phyloP scores from a whole-genome alignment of 2,113 vertebrate species.

The Cygnus buccinator region DNA sequence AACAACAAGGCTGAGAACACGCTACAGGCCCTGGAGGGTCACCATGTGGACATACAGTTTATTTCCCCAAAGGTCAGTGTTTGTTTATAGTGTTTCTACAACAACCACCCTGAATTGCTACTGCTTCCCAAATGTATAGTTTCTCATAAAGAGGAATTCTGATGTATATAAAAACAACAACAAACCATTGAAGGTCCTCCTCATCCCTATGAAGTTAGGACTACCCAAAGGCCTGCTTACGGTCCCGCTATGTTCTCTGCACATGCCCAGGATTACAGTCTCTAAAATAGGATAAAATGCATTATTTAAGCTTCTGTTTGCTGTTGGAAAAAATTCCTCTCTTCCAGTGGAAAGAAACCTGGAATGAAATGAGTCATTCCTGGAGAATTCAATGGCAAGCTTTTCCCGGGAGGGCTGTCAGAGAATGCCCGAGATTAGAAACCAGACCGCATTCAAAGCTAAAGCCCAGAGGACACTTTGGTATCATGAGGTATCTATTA shows the following conservation, averaged over 20 bases:
- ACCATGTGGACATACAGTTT: rapidly evolving
- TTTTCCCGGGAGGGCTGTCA: conserved; percentile 33
- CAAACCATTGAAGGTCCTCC: background rate
- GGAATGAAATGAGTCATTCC: conserved; percentile 65
- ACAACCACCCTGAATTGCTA: background rate
- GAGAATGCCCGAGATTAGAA: conserved; percentile 67
- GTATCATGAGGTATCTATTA: background rate
- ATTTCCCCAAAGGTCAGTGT: background rate
- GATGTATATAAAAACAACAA: background rate
- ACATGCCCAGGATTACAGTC: background rate
- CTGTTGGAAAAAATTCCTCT: conserved; percentile 39
- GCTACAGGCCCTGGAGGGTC: rapidly evolving
- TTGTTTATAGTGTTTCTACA: background rate
- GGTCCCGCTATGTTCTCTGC: background rate
- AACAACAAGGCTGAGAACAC: background rate
- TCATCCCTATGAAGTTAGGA: background rate
- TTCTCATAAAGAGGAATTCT: background rate
- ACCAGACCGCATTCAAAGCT: conserved; percentile 4
- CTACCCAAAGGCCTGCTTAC: background rate
- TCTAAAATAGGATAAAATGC: background rate
- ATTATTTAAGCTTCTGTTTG: conserved; percentile 55
- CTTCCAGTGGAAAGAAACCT: conserved; percentile 61
- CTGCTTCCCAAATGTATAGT: background rate
- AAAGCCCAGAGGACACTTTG: background rate
- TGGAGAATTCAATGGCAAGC: conserved; percentile 58